Conservation (phyloP, 2,888 invertebrate genomes). For the Scaptomyza cyrtandrae region DNA sequence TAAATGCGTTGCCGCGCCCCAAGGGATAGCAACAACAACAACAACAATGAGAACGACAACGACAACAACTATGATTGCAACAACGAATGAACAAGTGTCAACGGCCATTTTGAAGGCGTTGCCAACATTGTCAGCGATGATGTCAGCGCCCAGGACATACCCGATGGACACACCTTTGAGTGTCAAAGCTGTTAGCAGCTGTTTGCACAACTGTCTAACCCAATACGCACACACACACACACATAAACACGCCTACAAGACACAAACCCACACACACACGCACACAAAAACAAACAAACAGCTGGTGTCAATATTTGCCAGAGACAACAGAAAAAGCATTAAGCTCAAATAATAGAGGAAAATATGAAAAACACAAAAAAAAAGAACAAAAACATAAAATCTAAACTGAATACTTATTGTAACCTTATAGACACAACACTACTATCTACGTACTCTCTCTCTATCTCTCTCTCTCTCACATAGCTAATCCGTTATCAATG, state of each 20-base stretch:
- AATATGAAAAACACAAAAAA: slow-evolving; percentile 6
- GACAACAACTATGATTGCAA: slow-evolving; percentile 23
- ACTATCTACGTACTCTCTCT: background rate
- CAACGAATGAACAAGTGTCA: slow-evolving; percentile 40
- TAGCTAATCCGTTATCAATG: slow-evolving; percentile 57
- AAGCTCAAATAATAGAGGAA: slow-evolving; percentile 1
- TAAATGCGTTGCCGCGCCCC: slow-evolving; percentile 79
- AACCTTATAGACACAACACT: slow-evolving; percentile 20
- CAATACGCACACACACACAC: slow-evolving; percentile 30
- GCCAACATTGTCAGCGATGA: slow-evolving; percentile 69
- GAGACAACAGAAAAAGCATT: slow-evolving; percentile 15
- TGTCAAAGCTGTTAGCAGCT: slow-evolving; percentile 68
- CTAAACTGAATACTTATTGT: slow-evolving; percentile 27
- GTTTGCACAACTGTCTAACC: slow-evolving; percentile 68
- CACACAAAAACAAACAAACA: slow-evolving; percentile 3
- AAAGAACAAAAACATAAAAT: slow-evolving; percentile 7
- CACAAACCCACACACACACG: slow-evolving; percentile 15
- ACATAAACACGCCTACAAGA: slow-evolving; percentile 14
- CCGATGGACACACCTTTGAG: slow-evolving; percentile 71
- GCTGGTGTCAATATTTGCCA: slow-evolving; percentile 51
- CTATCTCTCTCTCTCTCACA: background rate
- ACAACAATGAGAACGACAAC: background rate
- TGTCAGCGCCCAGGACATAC: slow-evolving; percentile 59
- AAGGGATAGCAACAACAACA: slow-evolving; percentile 27
- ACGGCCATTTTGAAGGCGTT: slow-evolving; percentile 71